Percentiles rank a stretch among this genome's conserved stretches.
Evolutionary conservation across 35 echinoderm and acorn worm genomes (phyloP).

Genomic region (Hemicentrotus pulcherrimus): DNA sequence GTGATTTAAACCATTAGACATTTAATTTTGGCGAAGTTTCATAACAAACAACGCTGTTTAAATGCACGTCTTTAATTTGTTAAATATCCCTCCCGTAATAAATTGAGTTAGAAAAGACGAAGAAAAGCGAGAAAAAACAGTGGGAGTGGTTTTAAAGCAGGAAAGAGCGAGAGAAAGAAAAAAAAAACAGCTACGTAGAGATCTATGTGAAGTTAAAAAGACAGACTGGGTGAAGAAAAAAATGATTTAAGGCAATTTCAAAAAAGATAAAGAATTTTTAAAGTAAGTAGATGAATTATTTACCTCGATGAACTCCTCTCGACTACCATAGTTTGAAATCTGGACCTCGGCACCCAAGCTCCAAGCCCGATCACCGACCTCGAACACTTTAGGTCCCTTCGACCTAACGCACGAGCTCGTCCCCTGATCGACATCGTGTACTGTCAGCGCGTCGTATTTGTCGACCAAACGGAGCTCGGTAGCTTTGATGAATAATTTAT

Average conservation of each 20-base stretch:
- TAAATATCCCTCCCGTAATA: too few species aligned
- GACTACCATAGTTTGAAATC: slow-evolving; percentile 57
- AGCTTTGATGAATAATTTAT: slow-evolving; percentile 65
- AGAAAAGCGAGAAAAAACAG: too few species aligned
- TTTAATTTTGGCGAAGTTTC: too few species aligned
- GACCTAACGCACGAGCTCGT: slow-evolving; percentile 80
- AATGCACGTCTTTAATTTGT: too few species aligned
- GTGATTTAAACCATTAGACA: too few species aligned
- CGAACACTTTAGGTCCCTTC: slow-evolving; percentile 81
- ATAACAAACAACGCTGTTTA: too few species aligned
- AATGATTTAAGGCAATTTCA: not conserved
- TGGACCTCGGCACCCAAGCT: slow-evolving; percentile 65
- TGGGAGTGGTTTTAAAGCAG: too few species aligned
- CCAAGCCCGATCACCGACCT: slow-evolving; percentile 78
- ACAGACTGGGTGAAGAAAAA: not conserved
- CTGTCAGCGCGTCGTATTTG: slow-evolving; percentile 65
- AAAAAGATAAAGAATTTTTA: too few species aligned
- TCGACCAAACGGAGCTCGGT: slow-evolving; percentile 62
- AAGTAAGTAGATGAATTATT: not conserved
- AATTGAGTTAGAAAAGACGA: too few species aligned
- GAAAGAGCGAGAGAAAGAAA: too few species aligned
- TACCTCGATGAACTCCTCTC: slow-evolving; percentile 84
- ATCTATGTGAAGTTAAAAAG: not conserved
- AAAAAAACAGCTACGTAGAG: not conserved
- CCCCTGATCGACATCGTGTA: slow-evolving; percentile 87